phyloP scores from a whole-genome alignment of 2,888 invertebrate species.

The Chrysolina oricalcia region DNA sequence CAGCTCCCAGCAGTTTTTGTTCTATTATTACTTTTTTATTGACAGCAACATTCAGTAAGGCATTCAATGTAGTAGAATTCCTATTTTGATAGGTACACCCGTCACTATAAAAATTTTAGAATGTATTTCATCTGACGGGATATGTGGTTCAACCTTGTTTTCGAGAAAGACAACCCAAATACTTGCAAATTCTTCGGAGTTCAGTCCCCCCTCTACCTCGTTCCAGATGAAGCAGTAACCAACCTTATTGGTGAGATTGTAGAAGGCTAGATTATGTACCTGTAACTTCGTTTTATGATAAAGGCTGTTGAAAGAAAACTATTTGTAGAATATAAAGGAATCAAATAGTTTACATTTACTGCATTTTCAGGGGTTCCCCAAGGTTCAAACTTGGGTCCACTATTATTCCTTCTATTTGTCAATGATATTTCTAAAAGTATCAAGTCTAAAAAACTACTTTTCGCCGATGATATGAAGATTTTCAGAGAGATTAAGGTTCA shows the following conservation, averaged over 20 bases:
- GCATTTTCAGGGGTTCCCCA: no score
- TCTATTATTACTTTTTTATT: background rate
- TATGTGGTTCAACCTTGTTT: background rate
- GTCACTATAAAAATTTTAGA: slow-evolving; percentile 3
- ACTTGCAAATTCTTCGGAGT: slow-evolving; percentile 31
- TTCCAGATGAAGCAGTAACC: slow-evolving; percentile 14
- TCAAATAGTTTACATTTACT: no score
- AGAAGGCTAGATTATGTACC: slow-evolving; percentile 19
- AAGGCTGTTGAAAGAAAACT: slow-evolving; percentile 7
- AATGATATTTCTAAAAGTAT: no score
- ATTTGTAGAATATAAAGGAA: no score
- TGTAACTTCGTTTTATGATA: slow-evolving; percentile 12
- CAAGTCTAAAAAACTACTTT: no score
- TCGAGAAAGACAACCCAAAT: background rate
- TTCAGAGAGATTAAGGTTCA: no score
- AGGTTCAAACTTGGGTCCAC: no score
- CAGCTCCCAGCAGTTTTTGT: background rate
- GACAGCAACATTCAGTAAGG: background rate
- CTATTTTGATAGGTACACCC: no score
- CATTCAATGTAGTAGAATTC: background rate
- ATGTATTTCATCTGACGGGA: background rate
- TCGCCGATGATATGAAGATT: no score
- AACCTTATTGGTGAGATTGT: slow-evolving; percentile 3
- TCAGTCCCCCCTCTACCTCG: slow-evolving; percentile 21
- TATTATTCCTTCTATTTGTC: no score